phyloP scores from a whole-genome alignment of 2,113 vertebrate genomes.

The Antechinus stuartii region DNA sequence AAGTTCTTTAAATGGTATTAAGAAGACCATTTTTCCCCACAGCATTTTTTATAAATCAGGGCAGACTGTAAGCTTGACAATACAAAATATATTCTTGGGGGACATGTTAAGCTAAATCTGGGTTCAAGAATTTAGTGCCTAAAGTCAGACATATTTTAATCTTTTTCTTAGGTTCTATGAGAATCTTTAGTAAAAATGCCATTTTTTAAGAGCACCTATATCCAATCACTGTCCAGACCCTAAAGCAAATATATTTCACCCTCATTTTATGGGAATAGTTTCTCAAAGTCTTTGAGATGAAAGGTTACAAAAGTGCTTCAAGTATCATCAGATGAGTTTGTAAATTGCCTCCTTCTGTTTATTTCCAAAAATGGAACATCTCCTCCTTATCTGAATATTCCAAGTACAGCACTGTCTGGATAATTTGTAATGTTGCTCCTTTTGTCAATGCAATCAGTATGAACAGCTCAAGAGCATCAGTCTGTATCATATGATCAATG shows the following conservation, averaged over 20 bases:
- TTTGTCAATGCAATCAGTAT: slow-evolving; percentile 84
- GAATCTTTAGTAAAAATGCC: slow-evolving; percentile 33
- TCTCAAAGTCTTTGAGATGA: slow-evolving; percentile 44
- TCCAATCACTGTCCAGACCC: slow-evolving; percentile 53
- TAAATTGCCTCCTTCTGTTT: slow-evolving; percentile 62
- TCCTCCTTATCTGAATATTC: slow-evolving; percentile 78
- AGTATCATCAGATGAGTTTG: slow-evolving; percentile 24
- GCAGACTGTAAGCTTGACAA: background rate
- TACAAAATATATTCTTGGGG: slow-evolving; percentile 36
- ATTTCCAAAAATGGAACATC: slow-evolving; percentile 50
- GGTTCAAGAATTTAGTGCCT: slow-evolving; percentile 48
- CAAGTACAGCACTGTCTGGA: slow-evolving; percentile 73
- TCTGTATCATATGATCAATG: slow-evolving; percentile 84
- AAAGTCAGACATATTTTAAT: slow-evolving; percentile 32
- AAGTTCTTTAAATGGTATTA: background rate
- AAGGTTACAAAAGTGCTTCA: slow-evolving; percentile 55
- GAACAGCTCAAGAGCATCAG: slow-evolving; percentile 80
- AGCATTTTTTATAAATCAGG: slow-evolving; percentile 23
- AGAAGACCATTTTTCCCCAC: background rate
- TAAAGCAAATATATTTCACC: slow-evolving; percentile 42
- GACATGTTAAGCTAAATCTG: background rate
- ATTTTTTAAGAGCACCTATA: slow-evolving; percentile 38
- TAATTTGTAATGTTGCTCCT: slow-evolving; percentile 84
- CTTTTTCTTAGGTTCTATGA: slow-evolving; percentile 38
- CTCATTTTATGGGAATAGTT: slow-evolving; percentile 56